These are phyloP conservation scores for Papilio aristodemus DNA, from an alignment of 1,140 invertebrate genomes.

Conservation along the genomic window DNA sequence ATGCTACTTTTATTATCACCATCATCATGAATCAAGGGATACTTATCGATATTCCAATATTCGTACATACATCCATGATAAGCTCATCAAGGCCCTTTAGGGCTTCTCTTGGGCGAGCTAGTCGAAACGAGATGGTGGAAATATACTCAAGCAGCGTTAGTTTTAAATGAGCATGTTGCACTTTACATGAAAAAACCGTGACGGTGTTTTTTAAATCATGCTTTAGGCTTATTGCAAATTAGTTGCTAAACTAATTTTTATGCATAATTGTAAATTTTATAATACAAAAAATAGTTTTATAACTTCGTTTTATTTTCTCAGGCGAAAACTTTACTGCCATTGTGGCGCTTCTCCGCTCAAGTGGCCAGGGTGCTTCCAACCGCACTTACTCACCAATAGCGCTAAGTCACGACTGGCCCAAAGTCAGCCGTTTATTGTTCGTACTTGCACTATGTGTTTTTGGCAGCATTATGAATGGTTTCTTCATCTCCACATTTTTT, in stretches of 20 bases:
- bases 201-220: background rate
- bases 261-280: background rate
- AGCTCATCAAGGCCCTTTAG: too few relatives aligned
- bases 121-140: too few relatives aligned
- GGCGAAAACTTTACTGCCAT: conserved; percentile 7
- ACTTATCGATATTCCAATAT: too few relatives aligned
- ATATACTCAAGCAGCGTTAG: too few relatives aligned
- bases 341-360: background rate
- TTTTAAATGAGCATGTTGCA: conserved; percentile 7
- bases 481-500: conserved; percentile 57
- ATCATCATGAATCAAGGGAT: too few relatives aligned
- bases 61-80: too few relatives aligned
- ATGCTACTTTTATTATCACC: too few relatives aligned
- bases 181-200: background rate
- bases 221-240: background rate
- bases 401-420: conserved; percentile 85
- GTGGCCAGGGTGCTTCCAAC: background rate
- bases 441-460: conserved; percentile 84
- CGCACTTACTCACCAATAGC: conserved; percentile 82
- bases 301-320: background rate
- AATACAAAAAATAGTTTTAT: background rate
- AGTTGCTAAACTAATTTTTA: background rate
- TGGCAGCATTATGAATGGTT: conserved; percentile 74
- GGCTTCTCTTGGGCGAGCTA: too few relatives aligned
- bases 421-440: conserved; percentile 84